Evolutionary conservation across 2,797 vertebrate species (phyloP).

Genomic region (Gallirallus australis): DNA sequence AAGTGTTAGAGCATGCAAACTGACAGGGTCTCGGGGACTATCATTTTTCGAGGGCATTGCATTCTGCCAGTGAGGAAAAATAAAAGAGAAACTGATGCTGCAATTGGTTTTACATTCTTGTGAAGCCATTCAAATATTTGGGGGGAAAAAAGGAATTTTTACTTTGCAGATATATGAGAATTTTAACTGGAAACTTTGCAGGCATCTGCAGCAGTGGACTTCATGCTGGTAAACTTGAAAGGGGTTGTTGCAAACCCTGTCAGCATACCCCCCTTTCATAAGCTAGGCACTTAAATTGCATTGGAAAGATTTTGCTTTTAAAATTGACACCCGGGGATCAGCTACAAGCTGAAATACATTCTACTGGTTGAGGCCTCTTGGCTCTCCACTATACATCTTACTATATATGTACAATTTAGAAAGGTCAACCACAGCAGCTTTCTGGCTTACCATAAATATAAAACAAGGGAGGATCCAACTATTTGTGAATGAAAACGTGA

Average conservation of each 20-base stretch:
- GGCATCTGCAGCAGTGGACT: neutral
- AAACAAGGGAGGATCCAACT: constrained; percentile 53
- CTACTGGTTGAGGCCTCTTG: neutral
- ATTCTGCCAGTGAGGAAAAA: constrained; percentile 66
- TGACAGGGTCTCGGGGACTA: constrained; percentile 80
- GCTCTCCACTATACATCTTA: neutral
- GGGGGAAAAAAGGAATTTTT: neutral
- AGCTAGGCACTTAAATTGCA: neutral
- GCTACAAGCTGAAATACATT: constrained; percentile 14
- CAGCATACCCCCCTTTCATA: neutral
- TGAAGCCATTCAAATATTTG: constrained; percentile 44
- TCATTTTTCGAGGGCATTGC: constrained; percentile 71
- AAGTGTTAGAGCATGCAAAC: constrained; percentile 81
- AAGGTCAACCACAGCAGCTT: constrained; percentile 36
- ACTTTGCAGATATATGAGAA: neutral
- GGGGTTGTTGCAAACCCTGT: neutral
- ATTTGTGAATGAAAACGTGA: constrained; percentile 71
- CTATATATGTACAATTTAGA: constrained; percentile 29
- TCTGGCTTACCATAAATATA: constrained; percentile 68
- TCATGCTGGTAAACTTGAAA: constrained; percentile 10
- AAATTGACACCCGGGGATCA: constrained; percentile 27
- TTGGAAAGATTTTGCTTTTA: constrained; percentile 37
- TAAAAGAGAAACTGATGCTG: constrained; percentile 74
- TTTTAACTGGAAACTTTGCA: constrained; percentile 19
- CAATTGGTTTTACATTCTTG: constrained; percentile 64